Base-by-base conservation (phyloP, 2,888 invertebrate species). In the Mantis religiosa region DNA sequence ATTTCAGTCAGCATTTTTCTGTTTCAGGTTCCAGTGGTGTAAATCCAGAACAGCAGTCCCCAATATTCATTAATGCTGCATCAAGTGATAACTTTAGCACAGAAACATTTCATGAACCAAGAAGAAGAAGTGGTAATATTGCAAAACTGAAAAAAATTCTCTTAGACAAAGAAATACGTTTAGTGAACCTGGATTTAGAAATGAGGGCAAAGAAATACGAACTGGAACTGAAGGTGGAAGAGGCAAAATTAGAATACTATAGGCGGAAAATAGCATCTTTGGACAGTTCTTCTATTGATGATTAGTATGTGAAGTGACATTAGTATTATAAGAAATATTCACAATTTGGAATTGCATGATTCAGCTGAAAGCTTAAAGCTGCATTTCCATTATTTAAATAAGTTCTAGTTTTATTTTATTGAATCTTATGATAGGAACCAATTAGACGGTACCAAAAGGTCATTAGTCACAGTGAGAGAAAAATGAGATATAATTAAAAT, bases 211-310 rank as follows among this genome's bases (percentile, higher is more conserved):
- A 88, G 83, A 90, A 89, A 34, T 88, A 90, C 71, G 88, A 88
- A 81, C 71, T 90, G 12, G 90, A 90, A 84, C 41, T 90, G 12
- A 88, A 89, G 83, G 90, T 90, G 28, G 84, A 90, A 87, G 86
- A 89, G 87, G 90, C 90, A 20, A 90, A 90, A 87, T 83, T 90
- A 15, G 90, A 89, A 27, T 90, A 90, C 84, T 90, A 90, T 83
- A 88, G 86, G 28, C 85, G 87, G 28, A 90, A 90, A 85, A 89
- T 83, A n/a, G 84, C 89, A 15, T 27, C 88, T 47, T 54, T 89
- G n/a, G 47, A 81, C 34, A 71, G 54, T 71, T 71, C 54, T 3
- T 71, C 54, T 25, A 71, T 20, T 20, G 54, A 87, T 7, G 47
- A 87, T 34, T 41, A 85, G 28, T 41, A 85, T 85, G 28, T 85